Conservation (phyloP, 2,888 invertebrate genomes). For the Perdita meconis region DNA sequence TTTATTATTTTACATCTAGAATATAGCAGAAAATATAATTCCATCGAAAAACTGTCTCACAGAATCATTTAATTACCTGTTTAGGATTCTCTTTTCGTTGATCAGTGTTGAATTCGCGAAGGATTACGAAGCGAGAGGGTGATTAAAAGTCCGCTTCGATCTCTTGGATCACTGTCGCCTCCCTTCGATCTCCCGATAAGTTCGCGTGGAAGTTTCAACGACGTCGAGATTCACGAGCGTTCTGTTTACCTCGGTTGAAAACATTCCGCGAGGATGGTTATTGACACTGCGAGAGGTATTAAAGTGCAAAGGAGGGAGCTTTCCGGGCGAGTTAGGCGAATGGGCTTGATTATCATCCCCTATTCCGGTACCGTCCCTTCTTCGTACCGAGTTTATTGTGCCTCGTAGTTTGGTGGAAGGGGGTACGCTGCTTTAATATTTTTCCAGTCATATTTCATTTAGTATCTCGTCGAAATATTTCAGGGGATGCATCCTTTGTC, state of each 20-base stretch:
- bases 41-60: no score
- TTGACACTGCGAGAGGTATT: constrained; percentile 37
- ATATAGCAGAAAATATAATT: no score
- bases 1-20: no score
- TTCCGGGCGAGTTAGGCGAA: constrained; percentile 40
- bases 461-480: constrained; percentile 7
- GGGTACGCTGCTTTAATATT: constrained; percentile 31
- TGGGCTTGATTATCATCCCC: constrained; percentile 25
- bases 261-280: constrained; percentile 35
- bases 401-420: neutral
- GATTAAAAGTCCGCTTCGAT: no score
- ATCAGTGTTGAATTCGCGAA: no score
- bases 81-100: no score
- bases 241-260: constrained; percentile 30
- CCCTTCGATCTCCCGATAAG: neutral
- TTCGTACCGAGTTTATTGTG: constrained; percentile 36
- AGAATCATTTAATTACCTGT: no score
- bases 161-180: neutral
- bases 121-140: no score
- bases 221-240: constrained; percentile 3
- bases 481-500: neutral
- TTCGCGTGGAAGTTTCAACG: neutral
- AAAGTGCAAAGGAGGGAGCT: constrained; percentile 28
- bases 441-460: constrained; percentile 36
- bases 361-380: constrained; percentile 11